Conservation (phyloP, 2,888 invertebrate species). For the Cheilosia scutellata region DNA sequence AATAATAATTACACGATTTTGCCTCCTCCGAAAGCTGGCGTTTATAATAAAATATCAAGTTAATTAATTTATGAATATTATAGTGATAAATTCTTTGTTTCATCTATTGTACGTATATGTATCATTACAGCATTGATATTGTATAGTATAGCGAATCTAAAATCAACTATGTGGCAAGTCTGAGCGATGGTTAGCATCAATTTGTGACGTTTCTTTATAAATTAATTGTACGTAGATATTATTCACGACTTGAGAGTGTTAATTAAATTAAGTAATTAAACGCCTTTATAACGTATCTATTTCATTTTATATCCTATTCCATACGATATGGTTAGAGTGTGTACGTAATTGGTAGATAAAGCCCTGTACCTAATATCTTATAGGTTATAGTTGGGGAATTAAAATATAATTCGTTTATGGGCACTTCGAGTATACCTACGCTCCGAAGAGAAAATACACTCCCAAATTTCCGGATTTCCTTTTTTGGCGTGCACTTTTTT, state of each 20-base stretch:
- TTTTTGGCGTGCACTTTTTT: too few relatives aligned
- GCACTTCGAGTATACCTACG: too few relatives aligned
- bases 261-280: constrained; percentile 29
- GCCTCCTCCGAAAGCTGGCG: neutral
- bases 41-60: constrained; percentile 9
- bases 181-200: constrained; percentile 30
- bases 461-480: too few relatives aligned
- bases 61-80: constrained; percentile 15
- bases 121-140: neutral
- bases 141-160: neutral
- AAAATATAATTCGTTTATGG: too few relatives aligned
- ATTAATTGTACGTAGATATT: neutral
- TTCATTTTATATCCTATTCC: neutral
- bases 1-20: constrained; percentile 21
- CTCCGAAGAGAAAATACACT: too few relatives aligned
- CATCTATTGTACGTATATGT: neutral
- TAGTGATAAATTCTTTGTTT: neutral
- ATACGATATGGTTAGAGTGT: neutral
- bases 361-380: too few relatives aligned
- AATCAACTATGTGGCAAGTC: constrained; percentile 14
- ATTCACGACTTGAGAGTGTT: constrained; percentile 32
- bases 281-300: constrained; percentile 7
- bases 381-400: too few relatives aligned
- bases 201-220: constrained; percentile 23
- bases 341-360: too few relatives aligned